phyloP scores from a whole-genome alignment of 2,888 invertebrate species.

The Mongoloraphidia duomilia region DNA sequence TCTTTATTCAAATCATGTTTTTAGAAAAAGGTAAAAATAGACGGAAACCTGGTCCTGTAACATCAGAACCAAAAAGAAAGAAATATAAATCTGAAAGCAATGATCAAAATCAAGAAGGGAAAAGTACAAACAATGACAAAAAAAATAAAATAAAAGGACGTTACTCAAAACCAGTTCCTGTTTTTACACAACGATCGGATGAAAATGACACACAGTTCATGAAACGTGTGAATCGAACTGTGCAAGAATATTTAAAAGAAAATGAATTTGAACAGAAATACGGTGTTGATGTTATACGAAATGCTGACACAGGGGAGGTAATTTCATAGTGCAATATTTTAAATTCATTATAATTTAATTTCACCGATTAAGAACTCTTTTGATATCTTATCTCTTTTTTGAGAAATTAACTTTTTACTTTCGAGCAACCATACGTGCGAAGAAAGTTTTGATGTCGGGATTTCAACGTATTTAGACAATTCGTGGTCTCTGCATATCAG shows the following conservation, averaged over 20 bases:
- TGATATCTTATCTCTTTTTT: no score
- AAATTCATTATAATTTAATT: no score
- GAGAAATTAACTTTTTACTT: no score
- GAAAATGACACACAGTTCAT: constrained; percentile 51
- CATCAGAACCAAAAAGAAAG: no score
- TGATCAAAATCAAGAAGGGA: constrained; percentile 18
- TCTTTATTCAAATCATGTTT: constrained; percentile 11
- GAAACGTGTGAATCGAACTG: constrained; percentile 46
- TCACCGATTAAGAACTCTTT: no score
- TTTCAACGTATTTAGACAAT: no score
- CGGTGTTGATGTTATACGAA: constrained; percentile 39
- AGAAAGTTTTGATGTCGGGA: no score
- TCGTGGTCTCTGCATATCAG: no score
- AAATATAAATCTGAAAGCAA: constrained; percentile 18
- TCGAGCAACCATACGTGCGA: no score
- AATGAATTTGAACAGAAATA: constrained; percentile 46
- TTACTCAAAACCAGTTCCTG: constrained; percentile 34
- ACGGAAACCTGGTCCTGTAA: no score
- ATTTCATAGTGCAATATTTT: neutral
- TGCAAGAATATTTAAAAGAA: constrained; percentile 44
- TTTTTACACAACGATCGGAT: constrained; percentile 42
- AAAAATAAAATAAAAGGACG: constrained; percentile 14
- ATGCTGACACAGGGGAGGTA: constrained; percentile 35
- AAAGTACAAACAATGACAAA: neutral
- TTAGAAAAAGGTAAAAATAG: constrained; percentile 2